phyloP scores from a whole-genome alignment of 2,888 invertebrate species.

The Leptinotarsa peninsularis region DNA sequence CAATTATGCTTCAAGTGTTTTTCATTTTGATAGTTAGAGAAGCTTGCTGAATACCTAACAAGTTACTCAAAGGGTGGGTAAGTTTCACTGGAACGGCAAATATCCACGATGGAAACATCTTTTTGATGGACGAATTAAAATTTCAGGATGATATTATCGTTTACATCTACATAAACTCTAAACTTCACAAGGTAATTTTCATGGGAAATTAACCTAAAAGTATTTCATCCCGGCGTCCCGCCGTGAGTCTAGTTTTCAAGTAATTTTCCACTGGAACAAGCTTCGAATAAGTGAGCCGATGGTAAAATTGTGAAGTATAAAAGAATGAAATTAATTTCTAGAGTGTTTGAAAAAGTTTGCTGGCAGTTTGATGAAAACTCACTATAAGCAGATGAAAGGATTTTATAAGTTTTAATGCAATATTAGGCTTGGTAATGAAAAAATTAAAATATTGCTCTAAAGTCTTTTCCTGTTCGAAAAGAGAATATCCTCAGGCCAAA shows the following conservation, averaged over 20 bases:
- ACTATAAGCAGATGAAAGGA: slow-evolving; percentile 29
- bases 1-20: neutral
- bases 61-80: neutral
- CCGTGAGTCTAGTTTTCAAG: slow-evolving; percentile 36
- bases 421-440: slow-evolving; percentile 19
- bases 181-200: slow-evolving; percentile 34
- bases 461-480: neutral
- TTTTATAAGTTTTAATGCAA: slow-evolving; percentile 32
- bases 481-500: neutral
- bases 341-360: slow-evolving; percentile 32
- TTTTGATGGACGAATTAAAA: neutral
- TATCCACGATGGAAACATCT: neutral
- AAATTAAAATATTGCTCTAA: slow-evolving; percentile 22
- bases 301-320: slow-evolving; percentile 34
- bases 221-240: slow-evolving; percentile 24
- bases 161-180: slow-evolving; percentile 4
- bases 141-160: slow-evolving; percentile 5
- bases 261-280: slow-evolving; percentile 36
- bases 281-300: slow-evolving; percentile 33
- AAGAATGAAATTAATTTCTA: slow-evolving; percentile 36
- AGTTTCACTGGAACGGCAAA: neutral
- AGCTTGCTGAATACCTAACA: neutral
- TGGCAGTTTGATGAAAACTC: slow-evolving; percentile 28
- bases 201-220: slow-evolving; percentile 31
- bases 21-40: neutral